Evolutionary conservation across 2,797 vertebrate species (phyloP).

Genomic region (Manis pentadactyla): DNA sequence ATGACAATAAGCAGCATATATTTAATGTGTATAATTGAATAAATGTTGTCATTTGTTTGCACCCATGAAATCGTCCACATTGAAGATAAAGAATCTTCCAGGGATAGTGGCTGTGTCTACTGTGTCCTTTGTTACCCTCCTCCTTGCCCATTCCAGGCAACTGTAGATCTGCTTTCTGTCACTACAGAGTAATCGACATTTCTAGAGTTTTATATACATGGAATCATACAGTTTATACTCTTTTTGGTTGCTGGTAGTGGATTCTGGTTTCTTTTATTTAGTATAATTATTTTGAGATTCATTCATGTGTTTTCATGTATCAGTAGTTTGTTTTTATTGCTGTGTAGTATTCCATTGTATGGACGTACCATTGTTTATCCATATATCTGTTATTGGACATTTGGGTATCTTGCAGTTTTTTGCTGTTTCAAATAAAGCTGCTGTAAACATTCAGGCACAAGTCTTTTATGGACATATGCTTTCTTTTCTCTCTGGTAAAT

Average conservation of each 20-base stretch:
- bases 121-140: neutral
- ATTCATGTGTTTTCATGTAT: neutral
- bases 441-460: neutral
- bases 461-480: neutral
- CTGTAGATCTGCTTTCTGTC: neutral
- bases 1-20: neutral
- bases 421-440: neutral
- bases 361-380: neutral
- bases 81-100: too few species aligned
- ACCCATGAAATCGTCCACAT: neutral
- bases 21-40: neutral
- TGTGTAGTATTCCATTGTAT: neutral
- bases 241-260: neutral
- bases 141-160: neutral
- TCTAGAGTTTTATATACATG: neutral
- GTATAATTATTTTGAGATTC: neutral
- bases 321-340: neutral
- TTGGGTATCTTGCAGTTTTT: slow-evolving; percentile 1
- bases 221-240: neutral
- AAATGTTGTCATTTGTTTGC: neutral
- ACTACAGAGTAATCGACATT: neutral
- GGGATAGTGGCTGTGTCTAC: too few species aligned
- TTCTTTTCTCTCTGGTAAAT: slow-evolving; percentile 16
- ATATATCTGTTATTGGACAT: neutral
- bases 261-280: neutral